Conservation (phyloP, 2,888 invertebrate genomes). For the Raillietiella orientalis region DNA sequence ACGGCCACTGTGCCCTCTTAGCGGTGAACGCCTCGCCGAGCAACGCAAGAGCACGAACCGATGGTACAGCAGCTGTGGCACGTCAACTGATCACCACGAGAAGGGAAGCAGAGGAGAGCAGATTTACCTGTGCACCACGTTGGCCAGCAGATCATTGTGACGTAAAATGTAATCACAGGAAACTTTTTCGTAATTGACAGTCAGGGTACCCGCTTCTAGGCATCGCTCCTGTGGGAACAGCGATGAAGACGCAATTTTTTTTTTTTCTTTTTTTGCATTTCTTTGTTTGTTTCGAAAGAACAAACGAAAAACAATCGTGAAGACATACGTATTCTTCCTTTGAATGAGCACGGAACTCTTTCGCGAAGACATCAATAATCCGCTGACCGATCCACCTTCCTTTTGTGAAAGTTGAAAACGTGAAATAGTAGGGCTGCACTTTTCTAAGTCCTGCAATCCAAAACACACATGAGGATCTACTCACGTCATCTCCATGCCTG, state of each 20-base stretch:
- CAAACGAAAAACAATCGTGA: neutral
- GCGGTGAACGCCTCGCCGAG: too few species aligned
- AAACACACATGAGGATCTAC: too few species aligned
- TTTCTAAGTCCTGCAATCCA: constrained; percentile 60
- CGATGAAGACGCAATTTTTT: neutral
- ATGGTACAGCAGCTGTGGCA: too few species aligned
- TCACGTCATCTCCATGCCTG: too few species aligned
- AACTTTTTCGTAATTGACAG: constrained; percentile 73
- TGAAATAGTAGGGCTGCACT: constrained; percentile 89
- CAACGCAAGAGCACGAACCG: too few species aligned
- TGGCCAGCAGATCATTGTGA: constrained; percentile 70
- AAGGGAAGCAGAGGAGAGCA: too few species aligned
- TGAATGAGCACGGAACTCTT: constrained; percentile 78
- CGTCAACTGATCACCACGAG: too few species aligned
- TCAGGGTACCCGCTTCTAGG: constrained; percentile 61
- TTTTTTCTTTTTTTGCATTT: neutral
- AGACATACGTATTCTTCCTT: constrained; percentile 41
- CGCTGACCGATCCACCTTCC: constrained; percentile 83
- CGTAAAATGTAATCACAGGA: constrained; percentile 65
- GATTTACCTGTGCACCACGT: constrained; percentile 76
- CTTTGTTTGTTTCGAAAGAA: constrained; percentile 1
- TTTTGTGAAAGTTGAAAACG: constrained; percentile 82
- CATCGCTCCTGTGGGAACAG: constrained; percentile 28
- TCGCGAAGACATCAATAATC: constrained; percentile 63
- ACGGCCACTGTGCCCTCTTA: too few species aligned